A percentile compares a stretch with the other conserved stretches of the same genome.
Conservation (phyloP, 2,797 vertebrate genomes). For the Phalloptychus januarius region DNA sequence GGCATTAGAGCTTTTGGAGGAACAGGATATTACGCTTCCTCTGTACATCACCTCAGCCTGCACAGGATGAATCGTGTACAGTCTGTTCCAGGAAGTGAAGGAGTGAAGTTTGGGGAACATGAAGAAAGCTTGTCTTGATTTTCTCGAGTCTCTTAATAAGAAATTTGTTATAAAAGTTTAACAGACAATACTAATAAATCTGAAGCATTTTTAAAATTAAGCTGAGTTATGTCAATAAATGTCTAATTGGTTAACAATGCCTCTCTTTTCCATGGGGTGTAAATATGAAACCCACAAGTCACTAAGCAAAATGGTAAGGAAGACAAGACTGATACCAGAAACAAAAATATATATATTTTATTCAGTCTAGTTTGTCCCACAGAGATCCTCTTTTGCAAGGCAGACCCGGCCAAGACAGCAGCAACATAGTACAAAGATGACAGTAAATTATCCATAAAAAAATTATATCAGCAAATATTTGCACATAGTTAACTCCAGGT, state of each 20-base stretch:
- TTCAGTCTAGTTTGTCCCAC: background rate
- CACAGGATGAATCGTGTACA: constrained; percentile 65
- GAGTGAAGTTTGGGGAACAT: constrained; percentile 9
- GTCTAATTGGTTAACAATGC: too few species aligned
- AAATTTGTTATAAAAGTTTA: constrained; percentile 9
- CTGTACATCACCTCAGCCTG: constrained; percentile 68
- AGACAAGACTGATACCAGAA: background rate
- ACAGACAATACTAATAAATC: background rate
- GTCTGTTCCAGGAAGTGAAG: constrained; percentile 20
- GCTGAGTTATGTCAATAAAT: background rate
- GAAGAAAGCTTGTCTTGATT: constrained; percentile 15
- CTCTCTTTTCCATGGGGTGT: background rate
- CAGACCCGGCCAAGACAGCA: background rate
- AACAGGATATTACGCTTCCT: constrained; percentile 83
- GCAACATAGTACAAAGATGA: too few species aligned
- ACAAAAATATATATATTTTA: background rate
- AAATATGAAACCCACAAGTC: background rate
- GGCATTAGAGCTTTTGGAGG: constrained; percentile 62
- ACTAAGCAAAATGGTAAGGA: background rate
- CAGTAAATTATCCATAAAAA: background rate
- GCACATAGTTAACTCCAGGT: background rate
- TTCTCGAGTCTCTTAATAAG: background rate
- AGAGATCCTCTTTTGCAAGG: background rate
- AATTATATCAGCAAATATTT: background rate
- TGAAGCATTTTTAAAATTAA: background rate